Conservation (phyloP, 1,140 invertebrate species). For the Brachionus sp. region DNA sequence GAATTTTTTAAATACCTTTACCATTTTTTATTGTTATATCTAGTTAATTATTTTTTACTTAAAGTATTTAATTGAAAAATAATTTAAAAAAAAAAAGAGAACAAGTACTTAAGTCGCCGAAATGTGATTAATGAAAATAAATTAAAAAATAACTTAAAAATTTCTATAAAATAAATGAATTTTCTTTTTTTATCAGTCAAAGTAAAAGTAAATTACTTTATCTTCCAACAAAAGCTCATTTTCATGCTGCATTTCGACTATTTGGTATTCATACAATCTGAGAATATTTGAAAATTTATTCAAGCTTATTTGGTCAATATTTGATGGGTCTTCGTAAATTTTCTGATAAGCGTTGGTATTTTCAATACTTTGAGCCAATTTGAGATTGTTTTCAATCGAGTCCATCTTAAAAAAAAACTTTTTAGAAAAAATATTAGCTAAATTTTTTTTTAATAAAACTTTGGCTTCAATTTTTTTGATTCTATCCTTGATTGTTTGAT, state of each 20-base stretch:
- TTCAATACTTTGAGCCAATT: constrained; percentile 1
- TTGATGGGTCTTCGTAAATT: background rate
- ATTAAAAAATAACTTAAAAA: no score
- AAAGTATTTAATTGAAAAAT: no score
- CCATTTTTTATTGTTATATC: no score
- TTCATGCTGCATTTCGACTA: constrained; percentile 44
- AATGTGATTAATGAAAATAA: no score
- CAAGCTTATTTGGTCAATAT: background rate
- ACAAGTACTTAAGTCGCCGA: no score
- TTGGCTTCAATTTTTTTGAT: constrained; percentile 32
- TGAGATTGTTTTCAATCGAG: constrained; percentile 10
- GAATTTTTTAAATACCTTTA: no score
- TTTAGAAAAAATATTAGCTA: background rate
- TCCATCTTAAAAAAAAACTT: constrained; percentile 32
- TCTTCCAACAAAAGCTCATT: constrained; percentile 41
- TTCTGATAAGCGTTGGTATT: constrained; percentile 11
- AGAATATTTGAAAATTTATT: constrained; percentile 34
- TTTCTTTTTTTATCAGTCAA: background rate
- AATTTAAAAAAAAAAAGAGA: no score
- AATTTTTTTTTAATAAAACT: background rate
- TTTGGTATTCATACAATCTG: constrained; percentile 40
- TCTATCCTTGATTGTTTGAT: constrained; percentile 18
- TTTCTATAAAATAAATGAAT: background rate
- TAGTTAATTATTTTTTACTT: no score
- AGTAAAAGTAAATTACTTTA: background rate